Percentiles rank a stretch among this genome's conserved stretches.
Evolutionary conservation across 2,888 invertebrate genomes (phyloP).

Genomic region (Serrognathus titanus): DNA sequence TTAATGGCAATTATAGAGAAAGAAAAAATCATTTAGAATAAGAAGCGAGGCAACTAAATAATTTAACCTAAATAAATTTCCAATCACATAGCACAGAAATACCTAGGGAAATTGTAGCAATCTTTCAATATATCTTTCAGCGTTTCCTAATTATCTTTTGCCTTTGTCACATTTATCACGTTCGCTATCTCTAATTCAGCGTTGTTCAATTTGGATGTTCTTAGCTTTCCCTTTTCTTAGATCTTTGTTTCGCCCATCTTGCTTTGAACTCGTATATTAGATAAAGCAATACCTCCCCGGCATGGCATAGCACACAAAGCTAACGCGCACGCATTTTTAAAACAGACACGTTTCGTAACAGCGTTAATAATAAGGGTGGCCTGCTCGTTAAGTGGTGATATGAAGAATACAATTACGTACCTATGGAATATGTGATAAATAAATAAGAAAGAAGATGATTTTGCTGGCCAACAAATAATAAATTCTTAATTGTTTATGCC

Average conservation of each 20-base stretch:
- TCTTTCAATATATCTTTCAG: slow-evolving; percentile 25
- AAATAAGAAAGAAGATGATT: too few species aligned
- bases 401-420: too few species aligned
- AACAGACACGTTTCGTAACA: too few species aligned
- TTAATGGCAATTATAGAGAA: not conserved
- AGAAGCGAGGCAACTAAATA: slow-evolving; percentile 4
- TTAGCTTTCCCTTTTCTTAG: slow-evolving; percentile 6
- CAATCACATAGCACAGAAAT: slow-evolving; percentile 9
- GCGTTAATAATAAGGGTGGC: too few species aligned
- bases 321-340: slow-evolving; percentile 7
- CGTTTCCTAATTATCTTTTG: slow-evolving; percentile 25
- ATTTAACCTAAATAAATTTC: slow-evolving; percentile 16
- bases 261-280: slow-evolving; percentile 2
- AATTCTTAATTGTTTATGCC: too few species aligned
- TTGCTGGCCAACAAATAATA: too few species aligned
- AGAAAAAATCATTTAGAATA: not conserved
- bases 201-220: slow-evolving; percentile 22
- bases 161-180: slow-evolving; percentile 26
- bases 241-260: slow-evolving; percentile 1
- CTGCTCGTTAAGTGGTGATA: too few species aligned
- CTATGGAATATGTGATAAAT: too few species aligned
- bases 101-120: slow-evolving; percentile 17
- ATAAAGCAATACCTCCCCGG: not conserved
- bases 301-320: not conserved
- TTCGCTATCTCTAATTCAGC: slow-evolving; percentile 23